These are phyloP conservation scores for Spongilla lacustris DNA, from an alignment of 37 sponge, comb jelly and placozoan genomes.

Conservation along the genomic window DNA sequence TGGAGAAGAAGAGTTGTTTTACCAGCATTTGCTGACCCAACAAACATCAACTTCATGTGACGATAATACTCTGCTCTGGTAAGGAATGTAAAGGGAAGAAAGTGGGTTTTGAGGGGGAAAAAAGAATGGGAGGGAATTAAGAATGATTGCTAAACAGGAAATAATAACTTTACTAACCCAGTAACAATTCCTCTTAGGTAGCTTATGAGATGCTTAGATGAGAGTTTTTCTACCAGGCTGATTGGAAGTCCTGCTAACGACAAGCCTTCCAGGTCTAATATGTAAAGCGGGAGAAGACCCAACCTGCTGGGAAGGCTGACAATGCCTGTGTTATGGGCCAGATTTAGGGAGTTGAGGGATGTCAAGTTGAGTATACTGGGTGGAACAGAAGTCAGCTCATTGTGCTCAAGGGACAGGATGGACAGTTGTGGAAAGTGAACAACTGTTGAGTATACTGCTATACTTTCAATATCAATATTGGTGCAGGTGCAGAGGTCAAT, in stretches of 20 bases:
- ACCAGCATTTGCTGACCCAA: slow-evolving; percentile 74
- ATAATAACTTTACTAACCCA: slow-evolving; percentile 74
- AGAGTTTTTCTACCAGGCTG: background rate
- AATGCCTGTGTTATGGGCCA: slow-evolving; percentile 73
- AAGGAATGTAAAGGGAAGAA: too few species aligned
- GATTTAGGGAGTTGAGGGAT: slow-evolving; percentile 61
- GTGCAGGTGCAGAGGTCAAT: background rate
- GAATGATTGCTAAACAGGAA: too few species aligned
- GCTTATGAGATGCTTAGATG: slow-evolving; percentile 27
- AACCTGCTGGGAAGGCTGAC: slow-evolving; percentile 67
- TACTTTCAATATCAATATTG: background rate
- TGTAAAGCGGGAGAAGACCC: slow-evolving; percentile 57
- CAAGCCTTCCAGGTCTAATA: slow-evolving; percentile 56
- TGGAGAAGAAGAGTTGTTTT: slow-evolving; percentile 79
- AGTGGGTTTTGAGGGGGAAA: background rate
- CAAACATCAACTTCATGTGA: slow-evolving; percentile 90
- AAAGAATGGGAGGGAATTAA: too few species aligned
- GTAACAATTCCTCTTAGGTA: slow-evolving; percentile 61
- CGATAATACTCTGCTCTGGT: slow-evolving; percentile 85
- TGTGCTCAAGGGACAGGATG: slow-evolving; percentile 52
- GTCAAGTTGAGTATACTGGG: slow-evolving; percentile 65
- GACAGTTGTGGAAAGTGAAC: slow-evolving; percentile 53
- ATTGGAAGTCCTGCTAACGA: slow-evolving; percentile 35
- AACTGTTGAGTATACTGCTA: background rate
- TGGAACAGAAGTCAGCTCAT: slow-evolving; percentile 45